Conservation (phyloP, 2,113 vertebrate species). For the Setophaga kirtlandii region DNA sequence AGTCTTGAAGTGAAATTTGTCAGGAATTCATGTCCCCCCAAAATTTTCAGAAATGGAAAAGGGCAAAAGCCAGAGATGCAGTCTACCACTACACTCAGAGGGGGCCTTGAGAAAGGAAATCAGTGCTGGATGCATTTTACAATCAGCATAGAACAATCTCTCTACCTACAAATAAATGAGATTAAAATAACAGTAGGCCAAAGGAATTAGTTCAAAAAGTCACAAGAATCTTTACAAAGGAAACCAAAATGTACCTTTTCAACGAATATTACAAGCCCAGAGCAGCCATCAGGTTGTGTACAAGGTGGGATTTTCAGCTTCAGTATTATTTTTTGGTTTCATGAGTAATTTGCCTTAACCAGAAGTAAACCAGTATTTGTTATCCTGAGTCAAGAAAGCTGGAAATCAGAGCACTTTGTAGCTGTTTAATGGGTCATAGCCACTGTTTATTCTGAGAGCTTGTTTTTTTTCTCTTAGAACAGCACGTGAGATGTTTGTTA, state of each 20-base stretch:
- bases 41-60: not conserved
- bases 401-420: not conserved
- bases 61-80: not conserved
- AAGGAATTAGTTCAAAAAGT: not conserved
- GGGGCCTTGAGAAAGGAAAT: not conserved
- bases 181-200: not conserved
- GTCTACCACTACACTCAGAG: not conserved
- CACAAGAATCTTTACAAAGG: not conserved
- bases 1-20: not conserved
- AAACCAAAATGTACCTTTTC: not conserved
- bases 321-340: not conserved
- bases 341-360: not conserved
- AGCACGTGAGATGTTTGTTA: rapidly evolving
- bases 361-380: not conserved
- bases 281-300: not conserved
- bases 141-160: not conserved
- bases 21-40: not conserved
- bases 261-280: not conserved
- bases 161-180: not conserved
- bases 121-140: not conserved
- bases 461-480: not conserved
- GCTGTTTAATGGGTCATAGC: not conserved
- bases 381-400: not conserved
- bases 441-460: not conserved
- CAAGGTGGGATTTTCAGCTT: not conserved